Conservation (phyloP, 2,888 invertebrate species). For the Blastobasis adustella region DNA sequence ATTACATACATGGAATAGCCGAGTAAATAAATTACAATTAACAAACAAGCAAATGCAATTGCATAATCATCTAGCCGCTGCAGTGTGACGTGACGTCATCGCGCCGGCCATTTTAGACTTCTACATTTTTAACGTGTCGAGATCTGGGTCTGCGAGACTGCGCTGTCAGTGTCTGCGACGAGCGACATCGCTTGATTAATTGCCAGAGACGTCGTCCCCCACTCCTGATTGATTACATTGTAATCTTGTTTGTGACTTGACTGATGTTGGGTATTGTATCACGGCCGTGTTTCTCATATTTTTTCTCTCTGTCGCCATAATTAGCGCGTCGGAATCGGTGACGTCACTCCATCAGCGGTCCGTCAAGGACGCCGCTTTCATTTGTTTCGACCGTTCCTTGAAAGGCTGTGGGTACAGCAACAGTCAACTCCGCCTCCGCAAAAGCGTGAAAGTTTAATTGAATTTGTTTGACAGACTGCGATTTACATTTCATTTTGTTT, state of each 20-base stretch:
- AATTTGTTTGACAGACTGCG: too few species aligned
- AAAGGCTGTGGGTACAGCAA: too few species aligned
- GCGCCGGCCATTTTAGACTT: constrained; percentile 17
- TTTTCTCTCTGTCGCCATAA: constrained; percentile 23
- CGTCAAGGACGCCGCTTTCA: background rate
- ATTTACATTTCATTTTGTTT: too few species aligned
- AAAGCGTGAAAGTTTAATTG: too few species aligned
- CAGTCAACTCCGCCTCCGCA: too few species aligned
- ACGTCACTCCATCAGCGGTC: background rate
- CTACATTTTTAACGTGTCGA: constrained; percentile 28
- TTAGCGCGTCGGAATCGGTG: constrained; percentile 17
- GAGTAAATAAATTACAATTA: too few species aligned
- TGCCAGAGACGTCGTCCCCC: constrained; percentile 40
- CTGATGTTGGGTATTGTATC: constrained; percentile 52
- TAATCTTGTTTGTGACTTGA: constrained; percentile 70
- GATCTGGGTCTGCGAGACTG: constrained; percentile 22
- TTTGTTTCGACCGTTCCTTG: background rate
- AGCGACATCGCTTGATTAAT: constrained; percentile 59
- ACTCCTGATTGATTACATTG: constrained; percentile 64
- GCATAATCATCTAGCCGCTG: too few species aligned
- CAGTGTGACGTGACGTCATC: constrained; percentile 17
- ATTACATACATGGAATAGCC: too few species aligned
- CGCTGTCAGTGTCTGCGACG: constrained; percentile 19
- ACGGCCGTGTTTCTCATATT: constrained; percentile 39
- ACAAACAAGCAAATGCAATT: too few species aligned